Conservation (phyloP, 2,888 invertebrate genomes). For the Diarsia rubi region DNA sequence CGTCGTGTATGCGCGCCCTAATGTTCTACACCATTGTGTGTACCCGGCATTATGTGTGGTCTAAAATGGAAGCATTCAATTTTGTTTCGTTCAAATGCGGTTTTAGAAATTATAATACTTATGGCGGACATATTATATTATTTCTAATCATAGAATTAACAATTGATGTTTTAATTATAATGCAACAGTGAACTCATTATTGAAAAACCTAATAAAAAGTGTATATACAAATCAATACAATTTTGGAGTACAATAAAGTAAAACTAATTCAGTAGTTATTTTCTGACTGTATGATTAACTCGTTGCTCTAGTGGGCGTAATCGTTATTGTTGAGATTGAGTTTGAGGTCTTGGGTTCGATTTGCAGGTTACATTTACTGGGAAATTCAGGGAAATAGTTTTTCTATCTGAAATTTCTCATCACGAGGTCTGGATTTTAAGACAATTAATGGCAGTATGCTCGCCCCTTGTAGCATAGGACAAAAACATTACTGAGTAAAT, state of each 20-base stretch:
- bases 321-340: neutral
- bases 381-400: neutral
- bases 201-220: too few relatives aligned
- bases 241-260: neutral
- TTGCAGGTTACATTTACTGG: too few relatives aligned
- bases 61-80: conserved; percentile 14
- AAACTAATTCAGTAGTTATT: neutral
- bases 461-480: neutral
- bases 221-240: neutral
- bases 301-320: neutral
- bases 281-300: neutral
- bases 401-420: neutral
- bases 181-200: too few relatives aligned
- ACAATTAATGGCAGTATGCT: neutral
- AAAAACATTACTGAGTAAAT: neutral
- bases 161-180: too few relatives aligned
- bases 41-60: conserved; percentile 5
- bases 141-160: neutral
- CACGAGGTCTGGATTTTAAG: neutral
- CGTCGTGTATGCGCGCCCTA: conserved; percentile 61
- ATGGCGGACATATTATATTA: neutral
- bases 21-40: conserved; percentile 53
- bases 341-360: neutral
- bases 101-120: neutral
- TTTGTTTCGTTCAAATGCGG: conserved; percentile 22